Evolutionary conservation across 2,888 invertebrate species (phyloP), one percentile per base, ranked within the genome.

Genomic region (Drosophila mercatorum): DNA sequence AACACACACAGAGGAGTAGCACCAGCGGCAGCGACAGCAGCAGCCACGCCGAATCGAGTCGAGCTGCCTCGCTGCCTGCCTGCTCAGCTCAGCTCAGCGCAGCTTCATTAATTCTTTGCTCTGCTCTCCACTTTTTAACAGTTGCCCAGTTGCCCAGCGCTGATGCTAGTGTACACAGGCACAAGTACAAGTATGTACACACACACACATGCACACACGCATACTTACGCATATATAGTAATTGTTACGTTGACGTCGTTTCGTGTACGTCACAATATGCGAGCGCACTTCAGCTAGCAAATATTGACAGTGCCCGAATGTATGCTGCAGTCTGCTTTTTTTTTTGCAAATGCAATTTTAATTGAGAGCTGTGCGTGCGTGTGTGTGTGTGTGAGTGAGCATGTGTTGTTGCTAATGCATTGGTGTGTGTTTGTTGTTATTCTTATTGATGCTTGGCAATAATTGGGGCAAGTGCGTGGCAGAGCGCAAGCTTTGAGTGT

Each of bases 381-480:
- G 6, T 26, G 31, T 49, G 31, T n/a, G 38, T 66, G 75, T 52
- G 51, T 52, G 51, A 14, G 34, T 3, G 40, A 61, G 77, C 68
- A 41, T 57, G 56, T 55, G 60, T 44, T 72, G 56, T 63, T 46
- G 44, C 40, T 60, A 46, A 44, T 57, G 34, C 47, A 62, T 46
- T 43, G 22, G 22, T 55, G 34, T 40, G 22, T 22, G 31, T 38
- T 75, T 63, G 61, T 53, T 64, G 64, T 60, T 67, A 11, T 61
- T 58, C 43, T 67, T 61, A 70, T 53, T 60, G 74, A 55, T 78
- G 68, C 57, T 63, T 65, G 68, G 31, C 72, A 77, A 83, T 83
- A 81, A 83, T 86, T 83, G 80, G 83, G 83, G 75, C 81, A 83
- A 78, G 55, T 65, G 76, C 59, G 58, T 55, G 22, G 12, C 46